Conservation (phyloP, 2,797 vertebrate species). For the Megaceryle alcyon region DNA sequence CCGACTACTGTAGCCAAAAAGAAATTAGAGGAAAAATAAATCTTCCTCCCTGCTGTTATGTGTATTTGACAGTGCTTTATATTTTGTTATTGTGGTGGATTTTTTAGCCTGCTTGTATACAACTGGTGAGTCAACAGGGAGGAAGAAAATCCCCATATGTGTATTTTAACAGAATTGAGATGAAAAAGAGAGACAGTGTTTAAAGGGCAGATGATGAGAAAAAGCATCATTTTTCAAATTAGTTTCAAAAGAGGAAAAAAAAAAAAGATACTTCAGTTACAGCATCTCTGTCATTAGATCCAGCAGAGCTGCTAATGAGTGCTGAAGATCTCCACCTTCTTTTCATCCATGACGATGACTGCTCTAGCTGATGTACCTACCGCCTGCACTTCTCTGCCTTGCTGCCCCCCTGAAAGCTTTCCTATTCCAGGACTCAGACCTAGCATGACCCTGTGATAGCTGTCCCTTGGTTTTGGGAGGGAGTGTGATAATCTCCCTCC, state of each 20-base stretch:
- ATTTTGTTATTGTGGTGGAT: not conserved
- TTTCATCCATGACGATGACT: not conserved
- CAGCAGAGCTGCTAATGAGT: not conserved
- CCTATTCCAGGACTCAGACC: not conserved
- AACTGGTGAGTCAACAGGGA: slow-evolving; percentile 41
- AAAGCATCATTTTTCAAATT: slow-evolving; percentile 25
- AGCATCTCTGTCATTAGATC: not conserved
- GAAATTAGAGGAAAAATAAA: not conserved
- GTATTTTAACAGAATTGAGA: slow-evolving; percentile 24
- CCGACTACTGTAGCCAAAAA: not conserved
- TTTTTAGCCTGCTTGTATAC: slow-evolving; percentile 8
- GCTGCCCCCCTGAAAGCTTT: not conserved
- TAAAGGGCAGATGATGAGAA: not conserved
- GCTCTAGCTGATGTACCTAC: not conserved
- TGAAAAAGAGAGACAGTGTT: not conserved
- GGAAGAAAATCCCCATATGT: not conserved
- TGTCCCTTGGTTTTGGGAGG: not conserved
- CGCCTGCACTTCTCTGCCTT: not conserved
- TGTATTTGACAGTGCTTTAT: slow-evolving; percentile 26
- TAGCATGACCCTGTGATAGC: not conserved
- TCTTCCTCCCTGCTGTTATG: not conserved
- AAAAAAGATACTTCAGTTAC: not conserved
- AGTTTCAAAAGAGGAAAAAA: not conserved
- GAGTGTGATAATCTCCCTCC: not conserved
- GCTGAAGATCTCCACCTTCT: not conserved